Evolutionary conservation across 2,797 vertebrate genomes (phyloP).

Genomic region (Pyrocephalus nanus): DNA sequence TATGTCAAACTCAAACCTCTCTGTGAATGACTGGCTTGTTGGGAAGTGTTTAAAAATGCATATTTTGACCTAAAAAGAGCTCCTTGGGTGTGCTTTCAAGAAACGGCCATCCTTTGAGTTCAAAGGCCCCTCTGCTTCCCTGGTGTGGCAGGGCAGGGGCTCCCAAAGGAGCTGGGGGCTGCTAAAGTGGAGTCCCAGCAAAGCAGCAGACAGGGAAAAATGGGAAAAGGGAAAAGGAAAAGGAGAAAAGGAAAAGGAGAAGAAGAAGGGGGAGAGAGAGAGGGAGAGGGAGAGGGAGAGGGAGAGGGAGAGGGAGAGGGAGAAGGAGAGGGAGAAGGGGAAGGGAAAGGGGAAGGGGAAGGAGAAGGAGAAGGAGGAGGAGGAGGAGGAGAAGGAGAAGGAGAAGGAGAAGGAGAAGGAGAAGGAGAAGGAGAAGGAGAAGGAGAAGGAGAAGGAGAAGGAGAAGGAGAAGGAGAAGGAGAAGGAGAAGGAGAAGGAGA

Average conservation of each 20-base stretch:
- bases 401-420: rapidly evolving
- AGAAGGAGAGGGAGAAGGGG: rapidly evolving
- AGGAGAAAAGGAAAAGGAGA: rapidly evolving
- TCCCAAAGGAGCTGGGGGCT: neutral
- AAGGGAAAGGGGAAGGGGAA: rapidly evolving
- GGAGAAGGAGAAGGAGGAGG: rapidly evolving
- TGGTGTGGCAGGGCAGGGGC: neutral
- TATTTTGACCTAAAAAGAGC: neutral
- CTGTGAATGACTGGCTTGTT: neutral
- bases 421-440: too few species aligned
- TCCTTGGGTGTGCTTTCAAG: neutral
- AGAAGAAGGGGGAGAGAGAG: rapidly evolving
- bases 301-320: rapidly evolving
- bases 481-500: rapidly evolving
- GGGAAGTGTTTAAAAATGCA: neutral
- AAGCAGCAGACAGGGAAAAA: neutral
- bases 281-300: rapidly evolving
- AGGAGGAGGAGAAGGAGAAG: too few species aligned
- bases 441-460: too few species aligned
- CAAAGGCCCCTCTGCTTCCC: neutral
- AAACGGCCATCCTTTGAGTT: neutral
- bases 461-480: rapidly evolving
- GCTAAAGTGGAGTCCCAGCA: neutral
- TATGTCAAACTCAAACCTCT: neutral
- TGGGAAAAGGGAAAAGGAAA: too few species aligned